Evolutionary conservation across 2,113 vertebrate species (phyloP).

Genomic region (Phrynosoma platyrhinos): DNA sequence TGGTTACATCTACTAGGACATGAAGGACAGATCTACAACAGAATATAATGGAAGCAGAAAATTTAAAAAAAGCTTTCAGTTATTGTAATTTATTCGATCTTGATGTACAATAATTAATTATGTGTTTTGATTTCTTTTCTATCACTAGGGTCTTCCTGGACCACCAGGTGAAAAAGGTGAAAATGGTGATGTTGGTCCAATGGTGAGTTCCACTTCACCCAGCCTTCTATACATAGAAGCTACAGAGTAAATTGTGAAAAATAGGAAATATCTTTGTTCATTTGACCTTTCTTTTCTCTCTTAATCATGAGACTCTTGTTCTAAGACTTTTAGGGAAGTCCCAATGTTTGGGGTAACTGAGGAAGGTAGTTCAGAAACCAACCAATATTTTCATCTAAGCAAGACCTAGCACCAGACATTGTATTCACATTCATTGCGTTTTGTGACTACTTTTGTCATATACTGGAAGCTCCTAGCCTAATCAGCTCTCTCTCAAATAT

Average conservation of each 20-base stretch:
- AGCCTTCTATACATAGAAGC: background rate
- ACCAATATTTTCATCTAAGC: background rate
- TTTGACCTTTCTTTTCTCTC: background rate
- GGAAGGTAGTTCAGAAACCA: background rate
- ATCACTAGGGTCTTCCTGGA: conserved; percentile 90
- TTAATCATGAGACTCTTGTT: background rate
- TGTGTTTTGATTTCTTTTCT: conserved; percentile 16
- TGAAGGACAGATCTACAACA: background rate
- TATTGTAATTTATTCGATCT: conserved; percentile 17
- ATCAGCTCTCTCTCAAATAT: background rate
- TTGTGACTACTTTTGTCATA: background rate
- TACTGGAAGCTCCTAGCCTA: background rate
- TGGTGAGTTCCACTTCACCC: conserved; percentile 80
- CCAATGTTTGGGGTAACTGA: background rate
- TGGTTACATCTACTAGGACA: too few relatives aligned
- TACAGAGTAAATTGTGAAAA: background rate
- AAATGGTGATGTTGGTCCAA: conserved; percentile 96
- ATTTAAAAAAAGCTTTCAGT: background rate
- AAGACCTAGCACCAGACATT: background rate
- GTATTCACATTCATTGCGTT: background rate
- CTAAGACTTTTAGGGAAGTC: background rate
- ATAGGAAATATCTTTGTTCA: background rate
- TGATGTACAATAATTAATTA: background rate
- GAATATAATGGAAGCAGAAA: background rate
- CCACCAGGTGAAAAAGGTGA: conserved; percentile 98